A percentile compares a stretch with the other conserved stretches of the same genome.
Conservation (phyloP, 2,888 invertebrate species). For the Plagodis pulveraria region DNA sequence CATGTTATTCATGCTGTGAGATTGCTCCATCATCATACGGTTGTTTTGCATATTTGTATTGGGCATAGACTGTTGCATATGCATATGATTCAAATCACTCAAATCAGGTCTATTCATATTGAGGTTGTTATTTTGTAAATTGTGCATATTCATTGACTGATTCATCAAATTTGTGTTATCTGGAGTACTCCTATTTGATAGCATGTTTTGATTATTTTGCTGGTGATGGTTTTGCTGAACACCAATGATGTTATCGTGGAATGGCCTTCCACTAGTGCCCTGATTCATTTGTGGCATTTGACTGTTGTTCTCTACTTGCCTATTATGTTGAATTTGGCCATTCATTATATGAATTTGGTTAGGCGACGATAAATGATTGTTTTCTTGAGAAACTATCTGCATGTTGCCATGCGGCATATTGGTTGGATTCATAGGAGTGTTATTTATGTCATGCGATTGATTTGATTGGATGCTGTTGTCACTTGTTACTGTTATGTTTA, state of each 20-base stretch:
- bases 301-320: conserved; percentile 64
- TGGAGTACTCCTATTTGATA: conserved; percentile 69
- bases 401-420: conserved; percentile 72
- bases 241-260: conserved; percentile 70
- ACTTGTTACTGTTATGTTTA: conserved; percentile 62
- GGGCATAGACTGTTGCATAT: conserved; percentile 65
- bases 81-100: conserved; percentile 74
- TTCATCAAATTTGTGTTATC: conserved; percentile 69
- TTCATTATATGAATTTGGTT: conserved; percentile 81
- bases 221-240: conserved; percentile 59
- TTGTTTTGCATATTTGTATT: conserved; percentile 69
- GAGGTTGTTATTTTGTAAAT: conserved; percentile 64
- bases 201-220: conserved; percentile 59
- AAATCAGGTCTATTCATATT: conserved; percentile 68
- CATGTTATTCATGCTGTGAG: conserved; percentile 70
- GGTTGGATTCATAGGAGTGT: conserved; percentile 57
- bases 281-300: conserved; percentile 72
- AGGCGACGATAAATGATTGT: conserved; percentile 59
- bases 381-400: conserved; percentile 74
- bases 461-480: conserved; percentile 65
- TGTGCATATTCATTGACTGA: conserved; percentile 75
- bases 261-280: conserved; percentile 60
- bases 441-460: conserved; percentile 68
- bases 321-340: conserved; percentile 77
- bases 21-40: conserved; percentile 77